These are phyloP conservation scores for Biston stratarius DNA, from an alignment of 2,888 invertebrate genomes.

Conservation along the genomic window DNA sequence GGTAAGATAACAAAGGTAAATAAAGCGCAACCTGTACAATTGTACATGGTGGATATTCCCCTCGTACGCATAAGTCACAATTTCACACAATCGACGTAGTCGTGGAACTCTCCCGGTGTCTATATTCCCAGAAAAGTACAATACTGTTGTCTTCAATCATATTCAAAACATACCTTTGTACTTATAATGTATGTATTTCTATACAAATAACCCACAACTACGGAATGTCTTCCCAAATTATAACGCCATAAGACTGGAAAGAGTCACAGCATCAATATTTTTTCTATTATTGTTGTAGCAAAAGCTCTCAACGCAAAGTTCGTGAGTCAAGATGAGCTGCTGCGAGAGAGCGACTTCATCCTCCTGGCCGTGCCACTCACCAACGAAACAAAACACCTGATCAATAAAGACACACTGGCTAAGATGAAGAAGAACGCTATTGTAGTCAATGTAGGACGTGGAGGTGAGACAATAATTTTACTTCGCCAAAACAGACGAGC, in stretches of 20 bases:
- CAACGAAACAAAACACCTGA: slow-evolving; percentile 92
- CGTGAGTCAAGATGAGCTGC: slow-evolving; percentile 90
- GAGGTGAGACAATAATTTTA: slow-evolving; percentile 81
- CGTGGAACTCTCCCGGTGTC: no score
- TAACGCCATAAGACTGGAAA: not conserved
- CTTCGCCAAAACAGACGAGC: not conserved
- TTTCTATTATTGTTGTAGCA: slow-evolving; percentile 51
- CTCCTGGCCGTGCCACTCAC: slow-evolving; percentile 92
- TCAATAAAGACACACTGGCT: slow-evolving; percentile 90
- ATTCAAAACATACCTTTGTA: no score
- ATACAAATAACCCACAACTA: not conserved
- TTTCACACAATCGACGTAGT: no score
- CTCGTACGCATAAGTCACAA: no score
- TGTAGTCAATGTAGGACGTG: slow-evolving; percentile 95
- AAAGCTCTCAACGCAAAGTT: slow-evolving; percentile 86
- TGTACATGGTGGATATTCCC: no score
- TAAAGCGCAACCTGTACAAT: not conserved
- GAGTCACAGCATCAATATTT: not conserved
- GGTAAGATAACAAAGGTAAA: slow-evolving; percentile 62
- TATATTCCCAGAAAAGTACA: no score
- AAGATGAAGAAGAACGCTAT: slow-evolving; percentile 96
- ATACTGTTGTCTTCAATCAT: no score
- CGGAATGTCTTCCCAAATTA: not conserved
- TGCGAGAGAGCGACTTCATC: slow-evolving; percentile 94
- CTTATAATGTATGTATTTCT: no score